These are phyloP conservation scores for Ceuthmochares aereus DNA, from an alignment of 2,113 vertebrate genomes.

Conservation along the genomic window DNA sequence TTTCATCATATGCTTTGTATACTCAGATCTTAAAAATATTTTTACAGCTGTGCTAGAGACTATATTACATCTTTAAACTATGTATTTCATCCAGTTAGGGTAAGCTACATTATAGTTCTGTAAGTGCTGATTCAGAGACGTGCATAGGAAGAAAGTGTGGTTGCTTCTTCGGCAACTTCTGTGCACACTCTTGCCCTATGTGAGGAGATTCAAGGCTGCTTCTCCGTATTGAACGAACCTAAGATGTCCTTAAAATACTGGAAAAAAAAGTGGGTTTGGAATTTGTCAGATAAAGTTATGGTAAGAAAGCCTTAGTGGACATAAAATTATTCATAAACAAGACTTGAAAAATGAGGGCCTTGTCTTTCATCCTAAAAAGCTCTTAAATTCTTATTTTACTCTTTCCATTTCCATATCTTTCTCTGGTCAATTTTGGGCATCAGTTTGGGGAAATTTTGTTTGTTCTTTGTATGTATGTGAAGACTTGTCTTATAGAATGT, in stretches of 20 bases:
- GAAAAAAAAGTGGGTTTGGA: background rate
- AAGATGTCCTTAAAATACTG: background rate
- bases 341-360: background rate
- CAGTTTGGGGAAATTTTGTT: background rate
- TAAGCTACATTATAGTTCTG: fast-evolving
- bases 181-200: background rate
- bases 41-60: background rate
- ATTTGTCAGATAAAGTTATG: background rate
- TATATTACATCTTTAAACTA: background rate
- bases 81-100: background rate
- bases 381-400: background rate
- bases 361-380: background rate
- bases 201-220: background rate
- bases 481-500: background rate
- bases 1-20: background rate
- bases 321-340: background rate
- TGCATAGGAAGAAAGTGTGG: background rate
- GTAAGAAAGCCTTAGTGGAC: background rate
- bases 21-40: background rate
- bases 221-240: background rate
- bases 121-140: background rate
- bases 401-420: background rate
- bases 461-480: background rate
- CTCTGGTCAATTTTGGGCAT: background rate
- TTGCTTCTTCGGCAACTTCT: background rate